phyloP scores from a whole-genome alignment of 2,113 vertebrate genomes.

The Elephantulus edwardii region DNA sequence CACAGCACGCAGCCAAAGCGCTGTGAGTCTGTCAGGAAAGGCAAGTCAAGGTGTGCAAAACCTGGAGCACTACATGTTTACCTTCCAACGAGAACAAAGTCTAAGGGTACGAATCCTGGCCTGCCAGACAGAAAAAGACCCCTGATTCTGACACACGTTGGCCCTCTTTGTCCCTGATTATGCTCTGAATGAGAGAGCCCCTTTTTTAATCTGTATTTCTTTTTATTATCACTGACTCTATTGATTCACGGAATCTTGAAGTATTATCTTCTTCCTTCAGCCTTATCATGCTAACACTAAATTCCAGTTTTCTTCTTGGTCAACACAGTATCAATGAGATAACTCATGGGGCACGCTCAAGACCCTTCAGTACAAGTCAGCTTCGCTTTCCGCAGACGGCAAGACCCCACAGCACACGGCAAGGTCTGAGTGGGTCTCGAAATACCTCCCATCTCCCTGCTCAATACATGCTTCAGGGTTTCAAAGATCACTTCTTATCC shows the following conservation, averaged over 20 bases:
- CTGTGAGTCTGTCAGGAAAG: no score
- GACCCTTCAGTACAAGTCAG: background rate
- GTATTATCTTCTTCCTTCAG: background rate
- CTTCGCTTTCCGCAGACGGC: background rate
- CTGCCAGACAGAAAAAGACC: background rate
- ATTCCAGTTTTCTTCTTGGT: background rate
- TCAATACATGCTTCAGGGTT: background rate
- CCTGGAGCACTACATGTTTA: no score
- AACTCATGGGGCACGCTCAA: background rate
- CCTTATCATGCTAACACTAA: background rate
- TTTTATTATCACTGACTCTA: background rate
- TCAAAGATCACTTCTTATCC: background rate
- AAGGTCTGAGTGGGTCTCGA: background rate
- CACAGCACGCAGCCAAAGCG: background rate
- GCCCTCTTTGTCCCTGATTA: background rate
- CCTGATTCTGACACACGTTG: background rate
- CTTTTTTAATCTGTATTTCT: conserved; percentile 4
- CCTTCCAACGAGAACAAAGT: background rate
- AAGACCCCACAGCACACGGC: no score
- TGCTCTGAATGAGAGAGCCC: background rate
- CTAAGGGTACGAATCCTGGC: background rate
- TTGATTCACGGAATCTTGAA: background rate
- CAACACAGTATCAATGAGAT: background rate
- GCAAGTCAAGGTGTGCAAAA: no score
- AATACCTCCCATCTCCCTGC: background rate